Evolutionary conservation across 2,888 invertebrate species (phyloP), one percentile per base, ranked within the genome.

Genomic region (Odontothrips loti): DNA sequence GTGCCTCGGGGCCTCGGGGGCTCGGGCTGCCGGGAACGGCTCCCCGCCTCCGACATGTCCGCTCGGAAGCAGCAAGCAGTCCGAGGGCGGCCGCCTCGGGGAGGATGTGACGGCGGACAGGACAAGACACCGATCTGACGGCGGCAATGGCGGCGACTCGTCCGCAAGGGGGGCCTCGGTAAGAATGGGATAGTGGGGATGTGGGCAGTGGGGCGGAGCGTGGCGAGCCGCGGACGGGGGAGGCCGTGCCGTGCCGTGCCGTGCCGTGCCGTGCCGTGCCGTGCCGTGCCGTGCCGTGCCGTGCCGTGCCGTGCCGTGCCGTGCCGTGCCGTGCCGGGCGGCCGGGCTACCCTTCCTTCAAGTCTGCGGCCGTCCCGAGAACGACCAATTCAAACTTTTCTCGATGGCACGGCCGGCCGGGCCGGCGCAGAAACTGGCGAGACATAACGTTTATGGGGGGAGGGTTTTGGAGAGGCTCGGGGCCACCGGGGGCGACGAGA

Each of bases 311-410:
- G 12, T n/a, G 58, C 17, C 15, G 4, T 15, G 58, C 58, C 15
- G 4, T 0, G 58, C 58, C 58, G 4, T 6, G 58, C 58, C 58
- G 0, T 6, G 58, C 58, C 58, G 4, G 20, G 58, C 58, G 20
- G 58, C 58, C 58, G 17, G 20, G 15, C 58, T n/a, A 58, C 58
- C 0, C 6, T 6, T 17, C 20, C 51, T 10, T 17, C n/a, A n/a
- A 23, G 23, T 12, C 27, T 27, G 68, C 23, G 68, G 68, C 23
- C 27, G 68, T 11, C 68, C 68, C 11, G 68, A 27, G 27, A 75
- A 75, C 68, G 68, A 75, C 68, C 68, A 75, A 75, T 75, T 75
- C 68, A 75, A 75, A 75, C 68, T 75, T 75, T 75, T 75, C 68
- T 75, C 68, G 58, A 58, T 58, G 58, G 58, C 58, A 58, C 20